Evolutionary conservation across 2,888 invertebrate species (phyloP).

Genomic region (Lasiommata megera): DNA sequence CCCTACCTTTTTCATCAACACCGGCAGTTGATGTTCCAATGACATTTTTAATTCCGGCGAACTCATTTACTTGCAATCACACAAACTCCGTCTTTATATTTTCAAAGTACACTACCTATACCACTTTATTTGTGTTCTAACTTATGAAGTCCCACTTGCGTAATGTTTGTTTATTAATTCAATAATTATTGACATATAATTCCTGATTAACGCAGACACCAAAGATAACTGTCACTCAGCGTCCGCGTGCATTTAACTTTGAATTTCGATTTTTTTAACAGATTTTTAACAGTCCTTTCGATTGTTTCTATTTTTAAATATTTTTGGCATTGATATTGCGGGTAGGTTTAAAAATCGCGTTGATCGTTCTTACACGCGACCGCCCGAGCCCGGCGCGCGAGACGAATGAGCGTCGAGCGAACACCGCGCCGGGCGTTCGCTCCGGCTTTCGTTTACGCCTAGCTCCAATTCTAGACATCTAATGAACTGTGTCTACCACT

Average conservation of each 20-base stretch:
- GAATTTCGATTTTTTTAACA: background rate
- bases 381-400: constrained; percentile 58
- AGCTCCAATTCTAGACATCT: constrained; percentile 59
- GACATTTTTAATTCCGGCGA: constrained; percentile 69
- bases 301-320: constrained; percentile 17
- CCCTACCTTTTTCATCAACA: constrained; percentile 68
- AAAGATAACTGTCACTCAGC: constrained; percentile 57
- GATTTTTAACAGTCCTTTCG: constrained; percentile 2
- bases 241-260: constrained; percentile 40
- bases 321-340: constrained; percentile 23
- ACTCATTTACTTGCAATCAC: constrained; percentile 45
- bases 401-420: constrained; percentile 53
- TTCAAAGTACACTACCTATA: constrained; percentile 16
- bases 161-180: constrained; percentile 47
- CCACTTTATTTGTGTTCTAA: constrained; percentile 43
- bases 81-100: background rate
- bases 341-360: constrained; percentile 35
- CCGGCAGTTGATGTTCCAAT: constrained; percentile 69
- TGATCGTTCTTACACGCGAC: constrained; percentile 45
- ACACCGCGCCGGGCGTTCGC: constrained; percentile 33
- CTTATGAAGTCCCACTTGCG: constrained; percentile 41
- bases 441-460: constrained; percentile 36
- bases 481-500: constrained; percentile 47
- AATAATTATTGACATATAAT: constrained; percentile 38
- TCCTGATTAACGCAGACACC: constrained; percentile 52